Base-by-base conservation (phyloP, 1,140 invertebrate species). In the Drosophila busckii region DNA sequence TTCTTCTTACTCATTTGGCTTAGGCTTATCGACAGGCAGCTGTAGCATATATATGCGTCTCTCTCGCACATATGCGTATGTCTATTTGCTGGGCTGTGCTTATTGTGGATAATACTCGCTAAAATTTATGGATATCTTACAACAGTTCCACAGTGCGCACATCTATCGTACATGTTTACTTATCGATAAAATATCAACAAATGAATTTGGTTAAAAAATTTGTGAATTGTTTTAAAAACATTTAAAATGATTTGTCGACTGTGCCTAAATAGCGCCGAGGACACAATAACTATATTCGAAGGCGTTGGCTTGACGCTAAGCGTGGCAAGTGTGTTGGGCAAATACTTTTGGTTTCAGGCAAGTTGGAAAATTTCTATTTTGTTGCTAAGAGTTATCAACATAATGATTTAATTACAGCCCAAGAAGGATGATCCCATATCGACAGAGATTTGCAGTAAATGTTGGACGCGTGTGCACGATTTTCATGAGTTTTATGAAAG, bases 171-270 rank as follows among this genome's bases (percentile, higher is more conserved):
- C n/a, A n/a, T n/a, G n/a, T n/a, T n/a, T n/a, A n/a, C n/a, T n/a
- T n/a, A n/a, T n/a, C n/a, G n/a, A 25, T 25, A 19, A 15, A 38
- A 44, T 55, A 29, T 58, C 35, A 58, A n/a, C n/a, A n/a, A n/a
- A n/a, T n/a, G n/a, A n/a, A n/a, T n/a, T n/a, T n/a, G n/a, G n/a
- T n/a, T n/a, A n/a, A n/a, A n/a, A n/a, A n/a, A n/a, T n/a, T n/a
- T n/a, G n/a, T n/a, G n/a, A n/a, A n/a, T n/a, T n/a, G n/a, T n/a
- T n/a, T n/a, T n/a, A n/a, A n/a, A n/a, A n/a, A n/a, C n/a, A n/a
- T n/a, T n/a, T n/a, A n/a, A 23, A 26, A 87, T 87, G 85, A 85
- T 87, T 58, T 87, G 85, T 66, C 70, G 85, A 9, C 37, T 87
- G 70, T 87, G 85, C 49, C 66, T 87, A 2, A 76, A 85, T 28